Evolutionary conservation across 2,797 vertebrate species (phyloP), one percentile per base, ranked within the genome.

Genomic region (Sebastes minor): DNA sequence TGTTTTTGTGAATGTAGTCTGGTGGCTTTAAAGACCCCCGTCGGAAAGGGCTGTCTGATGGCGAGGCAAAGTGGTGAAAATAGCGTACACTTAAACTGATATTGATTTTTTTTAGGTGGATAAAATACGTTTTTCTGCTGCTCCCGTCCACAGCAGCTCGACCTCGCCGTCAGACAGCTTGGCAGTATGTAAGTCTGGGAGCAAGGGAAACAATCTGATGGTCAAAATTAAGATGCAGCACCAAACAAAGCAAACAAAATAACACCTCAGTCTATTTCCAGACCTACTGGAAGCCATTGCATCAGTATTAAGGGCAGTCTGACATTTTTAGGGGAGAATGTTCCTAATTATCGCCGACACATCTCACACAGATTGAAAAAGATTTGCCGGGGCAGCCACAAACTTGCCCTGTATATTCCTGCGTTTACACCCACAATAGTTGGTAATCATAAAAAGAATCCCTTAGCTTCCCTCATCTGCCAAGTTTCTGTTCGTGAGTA

Each of bases 391-490:
- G 62, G 11, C 10, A 56, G 61, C 68, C 74, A 55, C 57, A 84
- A 69, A 82, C 27, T 35, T 71, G 23, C 84, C 59, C 56, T 10
- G 81, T 76, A 49, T 80, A 71, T 88, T 84, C 81, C 74, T 74
- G 25, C 16, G 0, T 78, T 53, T 6, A 42, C 22, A 81, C 10
- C 5, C 3, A 64, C 27, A 32, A 30, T 13, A 16, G 16, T 2
- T 42, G 4, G 2, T 46, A 3, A 53, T 38, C 49, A 64, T 10
- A 12, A 22, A 49, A 60, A 76, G 12, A 66, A 78, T 73, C 53
- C 59, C 66, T 46, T 1, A 56, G 4, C n/a, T 78, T 71, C 55
- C 46, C 46, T 70, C 5, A 46, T 30, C 8, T 62, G 53, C 27
- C 13, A n/a, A 32, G 55, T 75, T 71, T 78, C 20, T 66, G 20